Conservation (phyloP, 2,888 invertebrate genomes). For the Euclidia mi region DNA sequence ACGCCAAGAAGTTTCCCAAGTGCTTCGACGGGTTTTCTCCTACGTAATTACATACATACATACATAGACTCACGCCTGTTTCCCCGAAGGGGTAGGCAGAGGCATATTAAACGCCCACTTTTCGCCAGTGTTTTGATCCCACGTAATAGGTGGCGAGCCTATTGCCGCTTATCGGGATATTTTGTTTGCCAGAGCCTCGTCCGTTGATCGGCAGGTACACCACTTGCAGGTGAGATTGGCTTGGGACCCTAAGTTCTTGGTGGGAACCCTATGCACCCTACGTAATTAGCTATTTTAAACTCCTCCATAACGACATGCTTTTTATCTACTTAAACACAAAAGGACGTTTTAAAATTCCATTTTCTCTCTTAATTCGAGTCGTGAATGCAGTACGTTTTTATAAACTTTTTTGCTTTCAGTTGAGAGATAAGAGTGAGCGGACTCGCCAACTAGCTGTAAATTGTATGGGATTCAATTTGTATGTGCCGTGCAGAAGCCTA, state of each 20-base stretch:
- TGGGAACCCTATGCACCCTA: slow-evolving; percentile 64
- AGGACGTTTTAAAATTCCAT: slow-evolving; percentile 66
- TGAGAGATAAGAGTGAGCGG: slow-evolving; percentile 24
- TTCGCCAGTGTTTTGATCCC: too few species aligned
- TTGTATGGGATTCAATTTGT: slow-evolving; percentile 21
- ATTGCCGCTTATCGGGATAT: too few species aligned
- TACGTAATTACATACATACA: too few species aligned
- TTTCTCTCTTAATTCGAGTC: slow-evolving; percentile 59
- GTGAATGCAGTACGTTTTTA: slow-evolving; percentile 45
- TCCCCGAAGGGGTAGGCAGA: too few species aligned
- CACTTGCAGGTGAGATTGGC: too few species aligned
- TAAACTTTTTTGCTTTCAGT: slow-evolving; percentile 42
- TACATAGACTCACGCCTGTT: too few species aligned
- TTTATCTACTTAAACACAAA: slow-evolving; percentile 69
- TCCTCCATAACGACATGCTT: slow-evolving; percentile 69
- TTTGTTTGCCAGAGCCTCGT: too few species aligned
- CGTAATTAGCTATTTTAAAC: slow-evolving; percentile 76
- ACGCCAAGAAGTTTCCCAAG: slow-evolving; percentile 64
- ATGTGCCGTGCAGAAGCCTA: slow-evolving; percentile 5
- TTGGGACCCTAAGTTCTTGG: too few species aligned
- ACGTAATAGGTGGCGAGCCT: too few species aligned
- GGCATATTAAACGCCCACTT: too few species aligned
- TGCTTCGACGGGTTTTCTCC: slow-evolving; percentile 63
- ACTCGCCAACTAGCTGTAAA: slow-evolving; percentile 21
- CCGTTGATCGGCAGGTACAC: too few species aligned